These are phyloP conservation scores for Echeneis naucrates DNA, from an alignment of 2,797 vertebrate species.

Conservation along the genomic window DNA sequence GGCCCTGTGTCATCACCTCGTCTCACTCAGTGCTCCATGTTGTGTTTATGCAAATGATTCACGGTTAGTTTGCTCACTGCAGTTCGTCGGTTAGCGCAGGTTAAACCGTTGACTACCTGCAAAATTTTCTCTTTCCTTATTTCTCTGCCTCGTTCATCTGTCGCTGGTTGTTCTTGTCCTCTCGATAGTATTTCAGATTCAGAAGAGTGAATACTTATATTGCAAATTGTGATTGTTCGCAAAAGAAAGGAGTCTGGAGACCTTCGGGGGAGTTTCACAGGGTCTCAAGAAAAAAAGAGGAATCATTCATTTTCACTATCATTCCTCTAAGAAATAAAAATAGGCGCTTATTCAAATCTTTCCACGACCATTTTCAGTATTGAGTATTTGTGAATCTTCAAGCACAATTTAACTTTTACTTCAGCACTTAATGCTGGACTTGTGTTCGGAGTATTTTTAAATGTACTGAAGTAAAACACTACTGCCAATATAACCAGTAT, in stretches of 20 bases:
- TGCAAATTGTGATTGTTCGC: no score
- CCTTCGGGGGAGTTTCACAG: no score
- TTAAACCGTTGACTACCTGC: slow-evolving; percentile 33
- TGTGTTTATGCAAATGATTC: slow-evolving; percentile 78
- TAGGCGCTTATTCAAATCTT: no score
- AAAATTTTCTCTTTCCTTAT: slow-evolving; percentile 16
- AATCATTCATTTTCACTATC: no score
- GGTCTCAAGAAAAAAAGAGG: no score
- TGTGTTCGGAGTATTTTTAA: not conserved
- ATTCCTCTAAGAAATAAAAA: no score
- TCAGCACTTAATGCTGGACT: no score
- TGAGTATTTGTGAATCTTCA: no score
- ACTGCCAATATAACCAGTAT: slow-evolving; percentile 1
- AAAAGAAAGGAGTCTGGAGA: no score
- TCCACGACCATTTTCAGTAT: no score
- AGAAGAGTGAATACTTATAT: not conserved
- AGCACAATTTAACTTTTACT: no score
- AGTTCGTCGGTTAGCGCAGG: slow-evolving; percentile 51
- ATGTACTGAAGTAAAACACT: not conserved
- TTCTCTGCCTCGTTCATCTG: slow-evolving; percentile 5
- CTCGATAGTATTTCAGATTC: slow-evolving; percentile 18
- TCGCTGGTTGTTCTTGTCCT: slow-evolving; percentile 13
- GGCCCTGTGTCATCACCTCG: slow-evolving; percentile 65
- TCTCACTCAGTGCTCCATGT: slow-evolving; percentile 68
- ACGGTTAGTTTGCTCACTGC: slow-evolving; percentile 51